phyloP scores from a whole-genome alignment of 2,888 invertebrate species.

The Aspidiotus destructor region DNA sequence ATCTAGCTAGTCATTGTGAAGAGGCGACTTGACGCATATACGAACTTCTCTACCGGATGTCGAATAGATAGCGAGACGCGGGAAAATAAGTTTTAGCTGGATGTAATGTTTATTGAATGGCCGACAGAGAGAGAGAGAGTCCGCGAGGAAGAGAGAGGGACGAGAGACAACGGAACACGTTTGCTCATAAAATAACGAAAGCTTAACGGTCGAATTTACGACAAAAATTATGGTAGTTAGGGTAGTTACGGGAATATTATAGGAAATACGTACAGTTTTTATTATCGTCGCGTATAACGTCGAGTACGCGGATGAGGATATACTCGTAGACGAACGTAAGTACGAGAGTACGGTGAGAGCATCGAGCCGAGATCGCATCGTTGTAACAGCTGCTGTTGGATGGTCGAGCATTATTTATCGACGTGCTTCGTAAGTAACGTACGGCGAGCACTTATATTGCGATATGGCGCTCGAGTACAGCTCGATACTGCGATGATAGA shows the following conservation, averaged over 20 bases:
- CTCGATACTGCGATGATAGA: no score
- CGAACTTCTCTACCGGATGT: no score
- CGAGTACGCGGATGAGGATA: background rate
- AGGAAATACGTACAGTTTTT: conserved; percentile 25
- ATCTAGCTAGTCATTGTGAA: no score
- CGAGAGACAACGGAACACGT: conserved; percentile 25
- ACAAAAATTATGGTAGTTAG: conserved; percentile 31
- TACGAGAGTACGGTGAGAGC: background rate
- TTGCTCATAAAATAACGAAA: conserved; percentile 23
- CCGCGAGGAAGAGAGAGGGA: conserved; percentile 12
- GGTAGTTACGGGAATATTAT: conserved; percentile 15
- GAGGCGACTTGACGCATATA: no score
- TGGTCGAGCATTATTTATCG: background rate
- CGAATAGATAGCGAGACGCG: no score
- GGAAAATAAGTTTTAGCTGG: no score
- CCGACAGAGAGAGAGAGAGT: conserved; percentile 17
- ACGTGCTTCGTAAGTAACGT: background rate
- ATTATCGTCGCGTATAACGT: conserved; percentile 4
- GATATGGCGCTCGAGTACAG: no score
- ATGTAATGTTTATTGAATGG: no score
- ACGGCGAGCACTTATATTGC: no score
- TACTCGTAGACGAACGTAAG: background rate
- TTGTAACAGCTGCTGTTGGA: background rate
- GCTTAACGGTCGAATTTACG: conserved; percentile 32
- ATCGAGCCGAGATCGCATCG: background rate